Base-by-base conservation (phyloP, 37 sponge, comb jelly and placozoan species). In the Spongilla lacustris region DNA sequence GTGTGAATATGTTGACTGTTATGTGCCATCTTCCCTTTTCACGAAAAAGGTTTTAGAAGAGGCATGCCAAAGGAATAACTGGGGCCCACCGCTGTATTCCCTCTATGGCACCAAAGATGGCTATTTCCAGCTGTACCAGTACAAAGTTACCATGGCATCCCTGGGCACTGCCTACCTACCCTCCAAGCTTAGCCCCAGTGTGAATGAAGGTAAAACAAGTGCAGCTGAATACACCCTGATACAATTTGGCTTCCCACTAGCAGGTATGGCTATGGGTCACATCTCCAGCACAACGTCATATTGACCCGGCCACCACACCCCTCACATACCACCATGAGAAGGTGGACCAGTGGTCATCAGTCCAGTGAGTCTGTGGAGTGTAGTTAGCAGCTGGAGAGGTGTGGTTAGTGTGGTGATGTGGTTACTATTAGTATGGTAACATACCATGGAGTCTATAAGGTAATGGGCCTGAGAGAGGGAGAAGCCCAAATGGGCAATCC, bases 31-130 rank as follows among this genome's bases (percentile, higher is more conserved):
- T 38, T 26, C 68, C 70, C 2, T n/a, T n/a, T n/a, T n/a, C n/a
- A n/a, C n/a, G n/a, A n/a, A n/a, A n/a, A 81, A 96, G 94, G 25
- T 93, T 9, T 82, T 96, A 46, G 92, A 93, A 73, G 97, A 96
- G 38, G 73, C 93, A 0, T 93, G 94, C 48, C 70, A 41, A 66
- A 93, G 89, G 79, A 89, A 92, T 78, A 76, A 84, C 73, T 96
- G 94, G 92, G 94, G 92, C 0, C 33, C n/a, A 22, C 94, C 97
- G 3, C 80, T 91, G 6, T 96, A 92, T 75, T 50, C 86, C 73
- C 86, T 94, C 2, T 81, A 86, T 69, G 50, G 81, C 36, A 66
- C 85, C n/a, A 41, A 77, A 32, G 69, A 31, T n/a, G 79, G 67
- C 25, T 83, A 79, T n/a, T 29, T 30, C 33, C 66, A 26, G 5